phyloP scores from a whole-genome alignment of 2,888 invertebrate genomes.

The Cabera pusaria region DNA sequence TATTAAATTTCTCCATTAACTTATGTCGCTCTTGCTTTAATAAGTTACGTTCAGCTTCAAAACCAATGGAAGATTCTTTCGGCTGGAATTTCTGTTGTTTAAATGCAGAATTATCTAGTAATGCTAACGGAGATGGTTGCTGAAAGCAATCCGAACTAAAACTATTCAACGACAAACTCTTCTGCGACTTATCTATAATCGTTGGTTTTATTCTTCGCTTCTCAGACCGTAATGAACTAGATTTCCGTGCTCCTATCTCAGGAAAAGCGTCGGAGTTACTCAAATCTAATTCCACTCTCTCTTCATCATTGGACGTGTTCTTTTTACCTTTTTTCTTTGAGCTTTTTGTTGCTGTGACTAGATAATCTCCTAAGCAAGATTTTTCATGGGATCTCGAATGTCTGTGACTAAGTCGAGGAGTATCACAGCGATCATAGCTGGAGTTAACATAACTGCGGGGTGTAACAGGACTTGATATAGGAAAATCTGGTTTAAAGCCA shows the following conservation, averaged over 20 bases:
- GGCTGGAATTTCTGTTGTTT: conserved; percentile 58
- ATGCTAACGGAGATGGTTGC: conserved; percentile 51
- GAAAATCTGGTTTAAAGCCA: conserved; percentile 51
- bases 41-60: conserved; percentile 67
- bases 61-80: conserved; percentile 55
- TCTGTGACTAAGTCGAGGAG: conserved; percentile 57
- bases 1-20: conserved; percentile 75
- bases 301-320: conserved; percentile 54
- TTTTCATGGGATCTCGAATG: conserved; percentile 66
- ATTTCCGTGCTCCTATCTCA: conserved; percentile 66
- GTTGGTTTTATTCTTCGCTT: conserved; percentile 81
- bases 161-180: conserved; percentile 63
- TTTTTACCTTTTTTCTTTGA: conserved; percentile 60
- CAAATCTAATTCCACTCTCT: conserved; percentile 59
- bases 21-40: conserved; percentile 72
- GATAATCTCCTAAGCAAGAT: conserved; percentile 64
- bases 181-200: conserved; percentile 60
- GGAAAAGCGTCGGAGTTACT: conserved; percentile 71
- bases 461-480: conserved; percentile 60
- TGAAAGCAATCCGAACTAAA: conserved; percentile 64
- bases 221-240: conserved; percentile 60
- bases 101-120: conserved; percentile 67
- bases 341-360: conserved; percentile 57
- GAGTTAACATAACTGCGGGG: conserved; percentile 51
- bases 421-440: conserved; percentile 61